Conservation (phyloP, 2,888 invertebrate species). For the Spilosoma lubricipeda region DNA sequence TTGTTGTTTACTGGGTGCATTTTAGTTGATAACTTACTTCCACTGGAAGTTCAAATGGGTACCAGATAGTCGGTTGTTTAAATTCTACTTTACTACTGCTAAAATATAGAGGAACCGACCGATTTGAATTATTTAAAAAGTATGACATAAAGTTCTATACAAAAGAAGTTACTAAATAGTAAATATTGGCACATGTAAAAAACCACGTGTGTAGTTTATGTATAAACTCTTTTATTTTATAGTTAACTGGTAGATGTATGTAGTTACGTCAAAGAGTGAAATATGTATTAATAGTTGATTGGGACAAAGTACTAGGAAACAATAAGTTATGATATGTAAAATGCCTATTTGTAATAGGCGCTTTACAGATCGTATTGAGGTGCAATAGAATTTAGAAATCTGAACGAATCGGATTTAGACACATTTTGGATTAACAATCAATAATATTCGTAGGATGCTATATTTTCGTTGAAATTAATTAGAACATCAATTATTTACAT, state of each 20-base stretch:
- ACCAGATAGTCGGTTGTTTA: background rate
- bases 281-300: background rate
- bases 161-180: background rate
- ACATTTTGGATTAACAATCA: background rate
- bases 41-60: too few relatives aligned
- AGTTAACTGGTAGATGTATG: background rate
- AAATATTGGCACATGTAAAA: background rate
- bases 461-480: background rate
- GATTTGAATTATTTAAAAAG: background rate
- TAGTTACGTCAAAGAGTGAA: background rate
- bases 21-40: background rate
- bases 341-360: background rate
- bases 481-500: background rate
- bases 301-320: background rate
- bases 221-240: background rate
- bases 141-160: background rate
- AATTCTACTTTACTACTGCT: background rate
- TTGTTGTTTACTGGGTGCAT: constrained; percentile 15
- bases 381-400: background rate
- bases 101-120: background rate
- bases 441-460: background rate
- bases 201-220: background rate
- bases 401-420: background rate
- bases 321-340: background rate
- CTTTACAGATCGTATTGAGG: background rate